A percentile compares a stretch with the other conserved stretches of the same genome.
phyloP scores from a whole-genome alignment of 2,797 vertebrate genomes.

The Benthosema pterotum region DNA sequence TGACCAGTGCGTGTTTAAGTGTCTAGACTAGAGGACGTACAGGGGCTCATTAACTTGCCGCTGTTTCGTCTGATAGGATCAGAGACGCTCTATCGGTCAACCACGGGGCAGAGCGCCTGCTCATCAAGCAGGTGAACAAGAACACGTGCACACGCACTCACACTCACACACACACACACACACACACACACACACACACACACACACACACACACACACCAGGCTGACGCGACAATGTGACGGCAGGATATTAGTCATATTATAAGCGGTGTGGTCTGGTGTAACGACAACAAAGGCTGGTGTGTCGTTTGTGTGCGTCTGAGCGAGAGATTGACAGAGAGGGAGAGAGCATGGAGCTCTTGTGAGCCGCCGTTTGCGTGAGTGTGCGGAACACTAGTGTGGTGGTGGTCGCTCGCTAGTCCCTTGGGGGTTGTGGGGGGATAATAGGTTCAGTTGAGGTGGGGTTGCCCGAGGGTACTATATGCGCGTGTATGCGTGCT shows the following conservation, averaged over 20 bases:
- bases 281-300: no score
- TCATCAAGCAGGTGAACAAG: slow-evolving; percentile 3
- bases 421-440: not conserved
- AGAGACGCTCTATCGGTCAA: not conserved
- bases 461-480: slow-evolving; percentile 6
- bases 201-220: not conserved
- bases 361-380: not conserved
- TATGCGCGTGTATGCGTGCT: no score
- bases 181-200: not conserved
- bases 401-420: not conserved
- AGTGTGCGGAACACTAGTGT: not conserved
- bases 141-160: not conserved
- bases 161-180: not conserved
- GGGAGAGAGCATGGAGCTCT: not conserved
- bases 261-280: no score
- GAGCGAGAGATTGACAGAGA: no score
- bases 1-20: not conserved
- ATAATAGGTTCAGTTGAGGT: no score
- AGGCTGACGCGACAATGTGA: not conserved
- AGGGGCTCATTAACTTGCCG: slow-evolving; percentile 4
- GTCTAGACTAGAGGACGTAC: not conserved
- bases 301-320: no score
- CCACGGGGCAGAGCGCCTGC: not conserved
- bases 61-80: slow-evolving; percentile 13
- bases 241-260: no score